Percentiles rank a stretch among this genome's conserved stretches.
Conservation (phyloP, 2,797 vertebrate species). For the Phoeniculus purpureus region DNA sequence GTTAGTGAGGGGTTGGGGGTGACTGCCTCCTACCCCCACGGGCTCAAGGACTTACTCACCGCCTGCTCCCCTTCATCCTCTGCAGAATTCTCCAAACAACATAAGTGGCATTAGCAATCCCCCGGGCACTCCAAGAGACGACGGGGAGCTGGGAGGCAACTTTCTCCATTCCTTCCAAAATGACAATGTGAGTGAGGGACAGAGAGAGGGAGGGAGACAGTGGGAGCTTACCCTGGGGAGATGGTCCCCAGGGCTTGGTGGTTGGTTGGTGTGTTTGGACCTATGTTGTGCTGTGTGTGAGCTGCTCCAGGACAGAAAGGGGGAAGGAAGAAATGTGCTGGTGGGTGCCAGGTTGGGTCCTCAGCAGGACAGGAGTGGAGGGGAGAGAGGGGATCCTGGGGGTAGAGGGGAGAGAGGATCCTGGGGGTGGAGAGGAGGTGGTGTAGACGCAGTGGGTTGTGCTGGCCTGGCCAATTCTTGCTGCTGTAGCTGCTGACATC, state of each 20-base stretch:
- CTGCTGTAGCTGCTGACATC: background rate
- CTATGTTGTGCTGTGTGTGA: background rate
- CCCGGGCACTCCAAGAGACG: slow-evolving; percentile 96
- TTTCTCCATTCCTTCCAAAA: slow-evolving; percentile 99
- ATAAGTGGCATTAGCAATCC: slow-evolving; percentile 99
- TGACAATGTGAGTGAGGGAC: slow-evolving; percentile 93
- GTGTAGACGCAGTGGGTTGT: background rate
- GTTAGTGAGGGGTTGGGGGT: fast-evolving
- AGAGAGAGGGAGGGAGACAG: background rate
- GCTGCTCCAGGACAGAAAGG: background rate
- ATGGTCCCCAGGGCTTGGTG: background rate
- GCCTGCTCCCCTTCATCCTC: background rate
- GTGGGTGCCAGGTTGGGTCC: background rate
- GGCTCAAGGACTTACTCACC: background rate
- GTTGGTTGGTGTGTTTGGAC: background rate
- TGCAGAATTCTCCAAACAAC: slow-evolving; percentile 99
- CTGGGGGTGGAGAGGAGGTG: background rate
- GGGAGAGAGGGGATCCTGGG: background rate
- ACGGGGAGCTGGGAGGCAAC: slow-evolving; percentile 96
- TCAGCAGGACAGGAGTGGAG: fast-evolving
- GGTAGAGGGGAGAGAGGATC: background rate
- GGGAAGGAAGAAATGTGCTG: fast-evolving
- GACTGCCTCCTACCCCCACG: background rate
- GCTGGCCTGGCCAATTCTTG: fast-evolving
- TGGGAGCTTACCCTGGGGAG: too few species aligned